Base-by-base conservation (phyloP, 1,140 invertebrate genomes). In the Meteorus sp. region DNA sequence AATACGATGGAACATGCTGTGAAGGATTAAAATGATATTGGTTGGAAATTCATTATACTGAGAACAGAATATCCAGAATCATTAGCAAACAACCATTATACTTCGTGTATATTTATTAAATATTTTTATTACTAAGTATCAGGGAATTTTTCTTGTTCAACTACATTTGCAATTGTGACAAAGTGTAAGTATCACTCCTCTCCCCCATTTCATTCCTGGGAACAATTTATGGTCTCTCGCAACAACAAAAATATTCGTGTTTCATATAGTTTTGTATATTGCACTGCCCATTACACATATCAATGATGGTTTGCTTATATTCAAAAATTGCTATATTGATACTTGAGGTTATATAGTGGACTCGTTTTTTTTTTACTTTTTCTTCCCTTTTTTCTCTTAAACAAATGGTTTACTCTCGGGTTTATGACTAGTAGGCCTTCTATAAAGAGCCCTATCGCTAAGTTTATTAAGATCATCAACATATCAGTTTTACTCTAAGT, bases 101-200 rank as follows among this genome's bases (percentile, higher is more conserved):
- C 22, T 50, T 27, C 5, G 68, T 2, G 44, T 60, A 5, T 52
- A 64, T 44, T 73, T 73, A 73, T 72, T 72, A 74, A 72, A 71
- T 65, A 37, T 75, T 74, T 74, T 70, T 73, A 71, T 74, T 73
- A 73, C 66, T 72, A 68, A n/a, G n/a, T n/a, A 68, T 64, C 61
- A 65, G 44, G 31, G 65, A 59, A 68, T 58, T 72, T 67, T 56
- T 37, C 66, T 53, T 63, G 65, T 66, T 71, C 62, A 71, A 74
- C 66, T 72, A 61, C 64, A 65, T 44, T 44, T 29, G 27, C 9
- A 5, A 61, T 73, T 54, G 66, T 71, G 70, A 60, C 65, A 55
- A 68, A 71, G 61, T 69, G 45, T 52, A 41, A 27, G 52, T 63
- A 62, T 66, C 60, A 62, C n/a, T n/a, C n/a, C n/a, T n/a, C n/a